A percentile compares a stretch with the other conserved stretches of the same genome.
Conservation (phyloP, 2,797 vertebrate species). For the Sebastes miniatus region DNA sequence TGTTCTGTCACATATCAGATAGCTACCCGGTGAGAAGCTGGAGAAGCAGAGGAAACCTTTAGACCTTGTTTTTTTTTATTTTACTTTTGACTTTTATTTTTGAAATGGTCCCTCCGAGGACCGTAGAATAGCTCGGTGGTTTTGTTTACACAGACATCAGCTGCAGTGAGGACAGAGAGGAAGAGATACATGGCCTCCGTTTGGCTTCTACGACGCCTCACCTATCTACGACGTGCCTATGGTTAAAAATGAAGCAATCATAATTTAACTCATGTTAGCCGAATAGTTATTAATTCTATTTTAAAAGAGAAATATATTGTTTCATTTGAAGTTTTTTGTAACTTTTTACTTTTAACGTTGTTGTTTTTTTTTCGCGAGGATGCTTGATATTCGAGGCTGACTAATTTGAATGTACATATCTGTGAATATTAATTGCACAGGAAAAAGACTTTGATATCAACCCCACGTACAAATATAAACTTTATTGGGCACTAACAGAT, state of each 20-base stretch:
- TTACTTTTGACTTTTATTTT: constrained; percentile 2
- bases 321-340: constrained; percentile 78
- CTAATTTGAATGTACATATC: constrained; percentile 84
- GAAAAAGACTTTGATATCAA: constrained; percentile 76
- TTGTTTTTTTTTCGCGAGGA: constrained; percentile 55
- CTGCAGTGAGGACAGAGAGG: constrained; percentile 51
- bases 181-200: constrained; percentile 60
- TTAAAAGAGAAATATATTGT: constrained; percentile 78
- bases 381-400: constrained; percentile 75
- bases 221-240: constrained; percentile 85
- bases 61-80: constrained; percentile 5
- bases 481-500: constrained; percentile 69
- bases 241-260: constrained; percentile 83
- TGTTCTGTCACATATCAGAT: constrained; percentile 44
- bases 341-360: constrained; percentile 78
- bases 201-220: constrained; percentile 71
- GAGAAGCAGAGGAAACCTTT: constrained; percentile 36
- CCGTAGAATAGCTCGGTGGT: constrained; percentile 51
- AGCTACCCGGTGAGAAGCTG: constrained; percentile 28
- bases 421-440: constrained; percentile 85
- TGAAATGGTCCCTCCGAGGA: constrained; percentile 28
- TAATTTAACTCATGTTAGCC: constrained; percentile 82
- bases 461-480: constrained; percentile 64
- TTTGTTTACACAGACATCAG: constrained; percentile 80
- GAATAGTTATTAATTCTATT: constrained; percentile 80